Percentiles rank a stretch among this genome's conserved stretches.
phyloP scores from a whole-genome alignment of 2,888 invertebrate genomes.

The Anarsia innoxiella region DNA sequence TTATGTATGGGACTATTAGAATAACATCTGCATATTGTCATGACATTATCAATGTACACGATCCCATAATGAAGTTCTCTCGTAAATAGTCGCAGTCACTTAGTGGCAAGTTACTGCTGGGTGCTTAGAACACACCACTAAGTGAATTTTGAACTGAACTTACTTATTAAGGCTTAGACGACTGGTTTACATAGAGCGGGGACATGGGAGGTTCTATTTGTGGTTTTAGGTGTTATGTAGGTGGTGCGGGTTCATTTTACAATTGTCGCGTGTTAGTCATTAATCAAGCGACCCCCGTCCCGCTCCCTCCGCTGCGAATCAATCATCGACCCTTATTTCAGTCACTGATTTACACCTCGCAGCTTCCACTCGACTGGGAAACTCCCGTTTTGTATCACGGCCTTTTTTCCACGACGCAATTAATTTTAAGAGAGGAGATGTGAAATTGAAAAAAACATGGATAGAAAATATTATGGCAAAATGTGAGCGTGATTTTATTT shows the following conservation, averaged over 20 bases:
- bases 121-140: slow-evolving; percentile 14
- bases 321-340: slow-evolving; percentile 24
- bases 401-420: neutral
- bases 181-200: neutral
- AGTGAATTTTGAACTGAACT: slow-evolving; percentile 34
- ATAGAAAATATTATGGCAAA: too few species aligned
- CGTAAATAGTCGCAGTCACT: slow-evolving; percentile 6
- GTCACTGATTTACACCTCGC: slow-evolving; percentile 19
- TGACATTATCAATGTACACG: too few species aligned
- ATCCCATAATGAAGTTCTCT: neutral
- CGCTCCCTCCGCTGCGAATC: slow-evolving; percentile 25
- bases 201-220: neutral
- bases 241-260: neutral
- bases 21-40: too few species aligned
- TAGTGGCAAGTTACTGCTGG: slow-evolving; percentile 3
- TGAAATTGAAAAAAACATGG: too few species aligned
- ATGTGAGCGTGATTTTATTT: too few species aligned
- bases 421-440: too few species aligned
- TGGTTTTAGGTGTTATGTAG: neutral
- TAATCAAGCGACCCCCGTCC: slow-evolving; percentile 6
- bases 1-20: too few species aligned
- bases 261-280: slow-evolving; percentile 7
- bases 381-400: slow-evolving; percentile 4
- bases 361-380: slow-evolving; percentile 15
- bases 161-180: slow-evolving; percentile 14